phyloP scores from a whole-genome alignment of 2,888 invertebrate genomes.

The Xylophagus ater region DNA sequence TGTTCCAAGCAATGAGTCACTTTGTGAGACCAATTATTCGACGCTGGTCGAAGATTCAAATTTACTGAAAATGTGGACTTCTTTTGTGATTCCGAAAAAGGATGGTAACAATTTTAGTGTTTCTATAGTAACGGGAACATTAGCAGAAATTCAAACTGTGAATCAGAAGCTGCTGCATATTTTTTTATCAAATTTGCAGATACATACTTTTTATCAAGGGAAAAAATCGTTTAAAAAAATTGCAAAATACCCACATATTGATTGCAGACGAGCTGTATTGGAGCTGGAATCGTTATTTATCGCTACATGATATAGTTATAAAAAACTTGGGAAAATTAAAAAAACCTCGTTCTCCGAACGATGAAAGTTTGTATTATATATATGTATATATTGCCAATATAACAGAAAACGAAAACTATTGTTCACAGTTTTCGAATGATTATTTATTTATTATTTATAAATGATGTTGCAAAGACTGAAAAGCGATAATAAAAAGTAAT shows the following conservation, averaged over 20 bases:
- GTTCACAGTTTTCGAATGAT: no score
- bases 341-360: constrained; percentile 86
- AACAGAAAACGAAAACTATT: no score
- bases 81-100: constrained; percentile 97
- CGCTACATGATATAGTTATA: constrained; percentile 92
- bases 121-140: constrained; percentile 94
- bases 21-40: constrained; percentile 95
- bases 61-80: constrained; percentile 97
- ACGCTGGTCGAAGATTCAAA: constrained; percentile 82
- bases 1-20: constrained; percentile 75
- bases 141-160: constrained; percentile 96
- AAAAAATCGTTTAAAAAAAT: constrained; percentile 77
- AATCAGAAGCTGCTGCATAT: constrained; percentile 95
- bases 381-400: no score
- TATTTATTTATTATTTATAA: no score
- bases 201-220: constrained; percentile 87
- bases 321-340: constrained; percentile 99
- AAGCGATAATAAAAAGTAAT: no score
- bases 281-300: constrained; percentile 94
- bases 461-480: no score
- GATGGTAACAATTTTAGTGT: constrained; percentile 99
- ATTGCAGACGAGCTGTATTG: constrained; percentile 81
- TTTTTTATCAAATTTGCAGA: constrained; percentile 95
- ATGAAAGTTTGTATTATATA: constrained; percentile 67
- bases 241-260: constrained; percentile 94